These are phyloP conservation scores for Linepithema humile DNA, from an alignment of 1,140 invertebrate genomes.

Conservation along the genomic window DNA sequence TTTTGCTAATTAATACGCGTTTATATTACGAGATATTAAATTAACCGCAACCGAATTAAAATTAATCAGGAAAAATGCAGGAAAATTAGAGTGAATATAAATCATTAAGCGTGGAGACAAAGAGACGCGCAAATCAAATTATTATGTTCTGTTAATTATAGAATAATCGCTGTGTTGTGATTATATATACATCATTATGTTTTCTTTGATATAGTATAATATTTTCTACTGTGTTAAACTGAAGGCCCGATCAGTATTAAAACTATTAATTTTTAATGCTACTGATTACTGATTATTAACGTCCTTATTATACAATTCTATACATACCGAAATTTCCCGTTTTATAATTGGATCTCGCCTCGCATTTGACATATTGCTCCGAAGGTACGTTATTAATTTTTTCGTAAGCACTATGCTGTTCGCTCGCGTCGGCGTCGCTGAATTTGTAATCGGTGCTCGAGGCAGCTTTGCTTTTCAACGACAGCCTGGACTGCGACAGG, in stretches of 20 bases:
- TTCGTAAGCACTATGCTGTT: slow-evolving; percentile 14
- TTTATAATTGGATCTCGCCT: slow-evolving; percentile 45
- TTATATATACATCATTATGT: background rate
- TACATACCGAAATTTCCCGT: slow-evolving; percentile 39
- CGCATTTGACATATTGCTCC: slow-evolving; percentile 21
- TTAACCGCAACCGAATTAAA: slow-evolving; percentile 14
- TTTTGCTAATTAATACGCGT: slow-evolving; percentile 21
- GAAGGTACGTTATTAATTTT: slow-evolving; percentile 36
- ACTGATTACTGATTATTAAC: slow-evolving; percentile 55
- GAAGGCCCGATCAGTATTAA: background rate
- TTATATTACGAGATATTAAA: slow-evolving; percentile 10
- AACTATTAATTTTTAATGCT: slow-evolving; percentile 15
- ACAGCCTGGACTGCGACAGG: slow-evolving; percentile 83
- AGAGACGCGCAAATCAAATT: slow-evolving; percentile 1
- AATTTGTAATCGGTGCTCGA: slow-evolving; percentile 60
- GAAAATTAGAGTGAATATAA: slow-evolving; percentile 61
- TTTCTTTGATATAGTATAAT: background rate
- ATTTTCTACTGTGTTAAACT: background rate
- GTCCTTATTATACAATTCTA: background rate
- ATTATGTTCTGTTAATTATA: slow-evolving; percentile 11
- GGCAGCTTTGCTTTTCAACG: slow-evolving; percentile 81
- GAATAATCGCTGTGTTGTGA: background rate
- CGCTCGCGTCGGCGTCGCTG: slow-evolving; percentile 15
- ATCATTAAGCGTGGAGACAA: slow-evolving; percentile 77
- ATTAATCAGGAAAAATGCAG: background rate